Conservation (phyloP, 1,140 invertebrate species). For the Camponotus vicinus region DNA sequence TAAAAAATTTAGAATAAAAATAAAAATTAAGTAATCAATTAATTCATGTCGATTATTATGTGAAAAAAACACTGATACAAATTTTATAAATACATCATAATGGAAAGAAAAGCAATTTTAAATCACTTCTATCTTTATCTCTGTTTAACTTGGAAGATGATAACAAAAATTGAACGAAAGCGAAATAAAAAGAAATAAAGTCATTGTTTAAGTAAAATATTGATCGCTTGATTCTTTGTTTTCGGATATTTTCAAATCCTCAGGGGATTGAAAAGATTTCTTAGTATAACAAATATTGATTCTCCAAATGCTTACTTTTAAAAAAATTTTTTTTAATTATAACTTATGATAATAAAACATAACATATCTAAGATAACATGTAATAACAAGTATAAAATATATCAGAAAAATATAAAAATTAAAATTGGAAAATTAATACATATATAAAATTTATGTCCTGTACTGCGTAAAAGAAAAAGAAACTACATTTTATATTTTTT, state of each 20-base stretch:
- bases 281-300: conserved; percentile 16
- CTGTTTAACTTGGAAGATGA: conserved; percentile 1
- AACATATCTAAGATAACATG: too few species aligned
- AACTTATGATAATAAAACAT: background rate
- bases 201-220: conserved; percentile 27
- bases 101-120: background rate
- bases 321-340: background rate
- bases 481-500: background rate
- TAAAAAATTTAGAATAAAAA: too few species aligned
- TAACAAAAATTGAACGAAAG: background rate
- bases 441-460: background rate
- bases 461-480: background rate
- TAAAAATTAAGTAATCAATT: conserved; percentile 1
- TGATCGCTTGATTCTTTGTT: conserved; percentile 22
- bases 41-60: background rate
- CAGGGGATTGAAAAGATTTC: conserved; percentile 11
- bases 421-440: background rate
- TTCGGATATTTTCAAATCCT: conserved; percentile 9
- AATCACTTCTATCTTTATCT: background rate
- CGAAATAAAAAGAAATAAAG: background rate
- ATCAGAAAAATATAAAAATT: background rate
- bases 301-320: background rate
- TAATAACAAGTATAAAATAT: background rate
- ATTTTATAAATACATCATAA: background rate
- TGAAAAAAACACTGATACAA: too few species aligned